Evolutionary conservation across 2,888 invertebrate species (phyloP).

Genomic region (Caenorhabditis macrosperma): DNA sequence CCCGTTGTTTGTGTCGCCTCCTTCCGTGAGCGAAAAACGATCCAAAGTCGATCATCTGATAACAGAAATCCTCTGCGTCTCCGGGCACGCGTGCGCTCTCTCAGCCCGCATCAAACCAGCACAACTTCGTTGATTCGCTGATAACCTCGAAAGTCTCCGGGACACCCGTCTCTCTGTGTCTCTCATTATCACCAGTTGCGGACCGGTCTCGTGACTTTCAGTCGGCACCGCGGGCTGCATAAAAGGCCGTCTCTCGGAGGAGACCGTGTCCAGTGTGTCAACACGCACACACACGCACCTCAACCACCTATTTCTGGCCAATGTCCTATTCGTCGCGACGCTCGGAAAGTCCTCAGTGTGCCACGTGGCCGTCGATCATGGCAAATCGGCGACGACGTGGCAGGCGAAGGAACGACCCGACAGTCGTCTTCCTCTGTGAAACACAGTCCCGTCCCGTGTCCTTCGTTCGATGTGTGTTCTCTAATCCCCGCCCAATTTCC

Average conservation of each 20-base stretch:
- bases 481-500: constrained; percentile 29
- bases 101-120: constrained; percentile 38
- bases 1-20: not conserved
- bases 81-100: constrained; percentile 15
- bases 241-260: constrained; percentile 21
- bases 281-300: too few relatives aligned
- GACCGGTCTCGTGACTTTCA: constrained; percentile 49
- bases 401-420: constrained; percentile 29
- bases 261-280: too few relatives aligned
- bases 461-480: constrained; percentile 9
- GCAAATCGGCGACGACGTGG: constrained; percentile 46
- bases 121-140: constrained; percentile 35
- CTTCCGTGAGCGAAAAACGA: constrained; percentile 20
- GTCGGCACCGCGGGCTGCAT: constrained; percentile 29
- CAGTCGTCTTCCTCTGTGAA: constrained; percentile 27
- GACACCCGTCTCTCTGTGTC: constrained; percentile 29
- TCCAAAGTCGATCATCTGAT: constrained; percentile 34
- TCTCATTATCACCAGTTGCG: constrained; percentile 39
- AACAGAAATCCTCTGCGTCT: constrained; percentile 24
- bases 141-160: constrained; percentile 39
- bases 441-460: too few relatives aligned
- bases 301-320: constrained; percentile 44
- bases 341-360: constrained; percentile 38
- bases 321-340: constrained; percentile 39
- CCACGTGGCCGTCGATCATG: constrained; percentile 54